Percentiles rank a stretch among this genome's conserved stretches.
Conservation (phyloP, 2,113 vertebrate genomes). For the Capra hircus region DNA sequence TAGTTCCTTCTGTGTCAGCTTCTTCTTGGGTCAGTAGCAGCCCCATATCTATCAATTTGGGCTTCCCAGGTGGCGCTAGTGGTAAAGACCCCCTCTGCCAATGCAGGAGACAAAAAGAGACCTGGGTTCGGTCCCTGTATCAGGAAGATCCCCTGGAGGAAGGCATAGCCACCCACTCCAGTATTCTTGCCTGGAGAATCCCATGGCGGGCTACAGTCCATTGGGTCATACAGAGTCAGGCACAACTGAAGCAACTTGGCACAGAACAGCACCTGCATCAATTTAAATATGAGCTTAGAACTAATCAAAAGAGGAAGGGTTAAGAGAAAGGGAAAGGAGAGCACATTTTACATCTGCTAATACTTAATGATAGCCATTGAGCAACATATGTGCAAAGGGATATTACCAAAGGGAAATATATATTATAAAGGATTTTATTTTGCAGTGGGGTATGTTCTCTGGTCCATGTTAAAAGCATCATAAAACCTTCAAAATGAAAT, state of each 20-base stretch:
- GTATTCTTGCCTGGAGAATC: neutral
- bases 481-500: neutral
- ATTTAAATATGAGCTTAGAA: neutral
- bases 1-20: neutral
- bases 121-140: fast-evolving
- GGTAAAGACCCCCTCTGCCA: neutral
- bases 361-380: neutral
- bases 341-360: neutral
- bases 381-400: neutral
- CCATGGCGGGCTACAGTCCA: neutral
- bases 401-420: neutral
- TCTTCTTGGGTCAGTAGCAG: neutral
- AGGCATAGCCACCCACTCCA: neutral
- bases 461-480: neutral
- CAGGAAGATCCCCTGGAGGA: neutral
- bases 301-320: neutral
- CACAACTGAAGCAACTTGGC: neutral
- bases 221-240: neutral
- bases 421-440: neutral
- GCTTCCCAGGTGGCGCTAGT: neutral
- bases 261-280: neutral
- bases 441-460: neutral
- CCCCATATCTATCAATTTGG: neutral
- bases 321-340: neutral
- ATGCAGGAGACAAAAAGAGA: neutral